Evolutionary conservation across 2,888 invertebrate genomes (phyloP).

Genomic region (Alcis repandata): DNA sequence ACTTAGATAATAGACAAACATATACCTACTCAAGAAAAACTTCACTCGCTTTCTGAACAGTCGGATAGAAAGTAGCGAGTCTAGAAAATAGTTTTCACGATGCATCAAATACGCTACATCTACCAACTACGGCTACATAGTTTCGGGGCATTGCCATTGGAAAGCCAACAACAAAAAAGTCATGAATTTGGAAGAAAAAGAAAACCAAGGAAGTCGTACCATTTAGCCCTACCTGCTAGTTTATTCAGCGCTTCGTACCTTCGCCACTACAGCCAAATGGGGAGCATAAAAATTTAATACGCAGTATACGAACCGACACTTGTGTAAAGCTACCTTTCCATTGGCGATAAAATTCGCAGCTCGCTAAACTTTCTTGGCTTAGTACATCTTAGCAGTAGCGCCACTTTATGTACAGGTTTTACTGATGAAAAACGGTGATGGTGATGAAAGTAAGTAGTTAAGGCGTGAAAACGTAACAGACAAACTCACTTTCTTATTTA

Average conservation of each 20-base stretch:
- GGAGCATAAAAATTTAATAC: conserved; percentile 48
- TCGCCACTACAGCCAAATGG: conserved; percentile 45
- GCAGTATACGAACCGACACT: conserved; percentile 37
- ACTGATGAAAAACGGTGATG: no score
- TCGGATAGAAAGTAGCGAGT: no score
- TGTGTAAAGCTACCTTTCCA: conserved; percentile 8
- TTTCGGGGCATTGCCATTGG: not conserved
- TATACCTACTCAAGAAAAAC: no score
- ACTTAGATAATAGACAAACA: no score
- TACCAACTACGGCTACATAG: no score
- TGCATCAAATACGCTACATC: no score
- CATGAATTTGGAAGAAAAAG: conserved; percentile 29
- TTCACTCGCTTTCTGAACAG: no score
- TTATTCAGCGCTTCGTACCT: conserved; percentile 55
- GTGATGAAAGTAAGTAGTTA: no score
- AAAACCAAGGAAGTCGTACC: conserved; percentile 42
- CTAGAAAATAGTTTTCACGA: no score
- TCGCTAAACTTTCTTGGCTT: not conserved
- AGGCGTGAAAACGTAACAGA: no score
- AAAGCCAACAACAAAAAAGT: not conserved
- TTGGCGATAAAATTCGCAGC: not conserved
- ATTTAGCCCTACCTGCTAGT: conserved; percentile 54
- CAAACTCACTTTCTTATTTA: no score
- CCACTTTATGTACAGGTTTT: no score
- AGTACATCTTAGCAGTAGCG: not conserved